Base-by-base conservation (phyloP, 2,888 invertebrate species). In the Dromius quadrimaculatus region DNA sequence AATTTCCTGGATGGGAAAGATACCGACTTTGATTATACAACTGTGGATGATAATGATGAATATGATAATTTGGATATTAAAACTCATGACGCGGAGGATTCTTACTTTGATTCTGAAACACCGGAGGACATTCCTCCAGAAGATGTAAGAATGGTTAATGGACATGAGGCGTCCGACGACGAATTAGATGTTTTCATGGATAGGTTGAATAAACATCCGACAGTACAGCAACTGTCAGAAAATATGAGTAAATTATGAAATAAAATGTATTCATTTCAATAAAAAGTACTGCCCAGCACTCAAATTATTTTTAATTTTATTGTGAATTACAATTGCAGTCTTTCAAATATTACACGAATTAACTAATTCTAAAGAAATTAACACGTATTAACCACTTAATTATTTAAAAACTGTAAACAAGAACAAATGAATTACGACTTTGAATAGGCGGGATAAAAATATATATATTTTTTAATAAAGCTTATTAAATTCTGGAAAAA, bases 51-150 rank as follows among this genome's bases (percentile, higher is more conserved):
- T 75, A 92, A 95, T 83, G 87, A 90, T 43, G 89, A 89, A 63
- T 92, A 92, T 81, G 96, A 97, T 81, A 87, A 89, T 76, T 80
- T 91, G 72, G 90, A 90, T 71, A 86, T 91, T 63, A 82, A 89
- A 71, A 89, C 89, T 41, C 90, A 89, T 76, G 96, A 97, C 82
- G 92, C 90, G 74, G 94, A 97, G 82, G 96, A 97, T 76, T 90
- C 89, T 78, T 97, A 97, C 81, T 97, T 97, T 84, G 94, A 95
- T 81, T 89, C 90, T 2, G 94, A 94, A 80, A 87, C 88, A 20
- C 89, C 91, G 74, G 89, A 90, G 74, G 84, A 84, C 41, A 75
- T 78, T 34, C 50, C 71, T 19, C 71, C 71, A 22, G 75, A 76
- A 34, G 72, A 76, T 62, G 80, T 73, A 71, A 81, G 79, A 71